Percentiles rank a stretch among this genome's conserved stretches.
Conservation (phyloP, 2,888 invertebrate genomes). For the Ecliptopera silaceata region DNA sequence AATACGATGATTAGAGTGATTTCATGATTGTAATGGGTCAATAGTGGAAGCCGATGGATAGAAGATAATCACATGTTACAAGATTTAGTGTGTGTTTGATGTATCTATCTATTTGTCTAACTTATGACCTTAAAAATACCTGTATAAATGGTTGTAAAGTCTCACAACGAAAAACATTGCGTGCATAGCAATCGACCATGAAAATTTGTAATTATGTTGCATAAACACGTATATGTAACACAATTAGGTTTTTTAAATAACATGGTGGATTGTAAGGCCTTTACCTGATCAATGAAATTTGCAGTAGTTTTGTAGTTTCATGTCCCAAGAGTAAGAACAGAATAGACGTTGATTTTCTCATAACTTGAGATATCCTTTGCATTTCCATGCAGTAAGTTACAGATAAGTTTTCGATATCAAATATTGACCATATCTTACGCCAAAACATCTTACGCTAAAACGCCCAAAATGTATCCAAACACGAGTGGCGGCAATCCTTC, state of each 20-base stretch:
- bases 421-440: background rate
- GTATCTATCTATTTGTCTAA: too few species aligned
- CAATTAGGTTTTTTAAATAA: background rate
- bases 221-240: background rate
- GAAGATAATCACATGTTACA: background rate
- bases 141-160: background rate
- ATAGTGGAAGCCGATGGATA: background rate
- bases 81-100: too few species aligned
- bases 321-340: background rate
- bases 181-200: background rate
- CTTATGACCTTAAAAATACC: too few species aligned
- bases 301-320: background rate
- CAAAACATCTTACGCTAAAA: too few species aligned
- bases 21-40: constrained; percentile 7
- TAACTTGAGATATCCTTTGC: background rate
- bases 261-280: background rate
- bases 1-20: constrained; percentile 7
- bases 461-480: too few species aligned
- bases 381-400: background rate
- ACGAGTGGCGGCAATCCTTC: too few species aligned
- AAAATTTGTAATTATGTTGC: background rate
- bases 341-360: constrained; percentile 1
- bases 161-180: background rate
- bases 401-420: background rate
- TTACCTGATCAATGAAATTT: background rate